Evolutionary conservation across 1,140 invertebrate species (phyloP), one percentile per base, ranked within the genome.

Genomic region (Adoxophyes honmai): DNA sequence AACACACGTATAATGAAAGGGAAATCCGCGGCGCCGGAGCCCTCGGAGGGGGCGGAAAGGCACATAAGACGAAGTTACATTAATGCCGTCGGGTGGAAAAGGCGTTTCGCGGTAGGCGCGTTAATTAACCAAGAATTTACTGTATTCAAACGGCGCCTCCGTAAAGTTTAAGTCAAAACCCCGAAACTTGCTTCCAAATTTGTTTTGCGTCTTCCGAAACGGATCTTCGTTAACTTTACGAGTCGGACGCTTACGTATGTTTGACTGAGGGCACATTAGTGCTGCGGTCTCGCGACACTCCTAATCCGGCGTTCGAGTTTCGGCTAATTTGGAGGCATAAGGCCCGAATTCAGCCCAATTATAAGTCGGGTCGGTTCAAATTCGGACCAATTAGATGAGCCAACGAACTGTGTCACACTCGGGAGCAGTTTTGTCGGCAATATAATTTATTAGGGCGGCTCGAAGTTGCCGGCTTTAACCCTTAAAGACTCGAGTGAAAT

Each of bases 381-480:
- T 88, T 88, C 84, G 75, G 76, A 85, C 80, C 85, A 85, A 86
- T 86, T 88, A 86, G 82, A 81, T 81, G 77, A 86, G 75, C 75
- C 81, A 86, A 84, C 84, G 82, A 86, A 81, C 79, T 85, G 78
- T 82, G 78, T 83, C 82, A 78, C 70, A 75, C 77, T 82, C 77
- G 81, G 73, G 72, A 84, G 81, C 81, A 84, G 85, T 86, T 88
- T 86, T 85, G 82, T 81, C 81, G 75, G 76, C 85, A 85, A 88
- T 86, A 88, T 88, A 88, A 88, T 88, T 88, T 88, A 86, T 85
- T 84, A 85, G 82, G 82, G 75, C 72, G 73, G 77, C 80, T 78
- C 78, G 75, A 86, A 88, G 78, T 88, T 80, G 79, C 67, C 75
- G 70, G 75, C 73, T 83, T 73, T 68, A 83, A 83, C 82, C 82